Conservation (phyloP, 2,797 vertebrate species). For the Syngnathus acus region DNA sequence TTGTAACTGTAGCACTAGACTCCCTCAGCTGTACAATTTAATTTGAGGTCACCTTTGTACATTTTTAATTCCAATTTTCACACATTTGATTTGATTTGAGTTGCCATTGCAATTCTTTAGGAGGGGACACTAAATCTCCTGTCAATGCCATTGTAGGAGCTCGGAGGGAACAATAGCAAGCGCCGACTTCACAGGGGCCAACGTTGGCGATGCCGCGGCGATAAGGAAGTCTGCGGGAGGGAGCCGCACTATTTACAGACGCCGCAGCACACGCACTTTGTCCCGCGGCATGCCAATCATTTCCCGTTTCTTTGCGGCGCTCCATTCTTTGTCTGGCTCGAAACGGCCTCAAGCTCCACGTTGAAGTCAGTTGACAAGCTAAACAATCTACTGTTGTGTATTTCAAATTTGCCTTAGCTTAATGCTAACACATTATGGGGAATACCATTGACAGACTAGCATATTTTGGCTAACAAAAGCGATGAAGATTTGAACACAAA, state of each 20-base stretch:
- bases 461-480: neutral
- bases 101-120: too few relatives aligned
- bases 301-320: conserved; percentile 18
- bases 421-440: too few relatives aligned
- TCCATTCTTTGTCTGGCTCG: neutral
- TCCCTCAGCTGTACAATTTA: too few relatives aligned
- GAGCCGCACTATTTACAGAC: conserved; percentile 63
- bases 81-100: too few relatives aligned
- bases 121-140: neutral
- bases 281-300: conserved; percentile 49
- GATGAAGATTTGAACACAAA: too few relatives aligned
- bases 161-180: conserved; percentile 58
- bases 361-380: too few relatives aligned
- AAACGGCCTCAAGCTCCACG: too few relatives aligned
- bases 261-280: conserved; percentile 33
- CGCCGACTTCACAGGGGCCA: conserved; percentile 45
- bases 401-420: neutral
- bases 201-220: conserved; percentile 41
- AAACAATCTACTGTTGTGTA: too few relatives aligned
- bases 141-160: conserved; percentile 41
- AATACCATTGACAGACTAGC: neutral
- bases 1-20: neutral
- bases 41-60: too few relatives aligned
- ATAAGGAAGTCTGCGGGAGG: conserved; percentile 63
- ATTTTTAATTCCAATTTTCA: too few relatives aligned